phyloP scores from a whole-genome alignment of 1,140 invertebrate species.

The Maconellicoccus hirsutus region DNA sequence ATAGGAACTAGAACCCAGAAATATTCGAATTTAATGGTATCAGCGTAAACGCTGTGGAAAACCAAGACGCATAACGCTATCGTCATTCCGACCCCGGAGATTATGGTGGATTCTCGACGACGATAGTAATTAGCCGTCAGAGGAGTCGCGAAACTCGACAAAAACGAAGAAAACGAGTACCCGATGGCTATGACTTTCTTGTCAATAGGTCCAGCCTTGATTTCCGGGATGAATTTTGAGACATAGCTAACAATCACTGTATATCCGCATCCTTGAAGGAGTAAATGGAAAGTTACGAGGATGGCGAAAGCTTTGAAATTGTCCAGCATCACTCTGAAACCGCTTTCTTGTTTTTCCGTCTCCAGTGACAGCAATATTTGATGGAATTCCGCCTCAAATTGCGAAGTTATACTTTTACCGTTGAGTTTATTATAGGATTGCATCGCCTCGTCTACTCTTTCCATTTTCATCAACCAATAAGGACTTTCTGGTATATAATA shows the following conservation, averaged over 20 bases:
- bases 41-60: conserved; percentile 33
- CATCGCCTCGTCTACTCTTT: background rate
- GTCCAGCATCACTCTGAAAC: background rate
- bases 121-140: background rate
- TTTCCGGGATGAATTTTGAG: background rate
- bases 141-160: background rate
- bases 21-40: conserved; percentile 33
- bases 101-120: conserved; percentile 51
- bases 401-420: background rate
- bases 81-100: conserved; percentile 49
- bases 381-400: background rate
- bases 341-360: background rate
- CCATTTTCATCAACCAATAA: conserved; percentile 5
- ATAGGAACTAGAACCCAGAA: conserved; percentile 34
- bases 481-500: conserved; percentile 1
- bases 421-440: background rate
- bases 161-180: background rate
- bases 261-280: background rate
- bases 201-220: background rate
- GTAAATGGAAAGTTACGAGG: background rate
- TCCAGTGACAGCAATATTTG: background rate
- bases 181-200: background rate
- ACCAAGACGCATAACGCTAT: conserved; percentile 37
- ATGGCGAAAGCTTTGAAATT: conserved; percentile 9
- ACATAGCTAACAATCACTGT: background rate